Percentiles rank a stretch among this genome's conserved stretches.
Conservation (phyloP, 2,888 invertebrate species). For the Drosophila anomalipes region DNA sequence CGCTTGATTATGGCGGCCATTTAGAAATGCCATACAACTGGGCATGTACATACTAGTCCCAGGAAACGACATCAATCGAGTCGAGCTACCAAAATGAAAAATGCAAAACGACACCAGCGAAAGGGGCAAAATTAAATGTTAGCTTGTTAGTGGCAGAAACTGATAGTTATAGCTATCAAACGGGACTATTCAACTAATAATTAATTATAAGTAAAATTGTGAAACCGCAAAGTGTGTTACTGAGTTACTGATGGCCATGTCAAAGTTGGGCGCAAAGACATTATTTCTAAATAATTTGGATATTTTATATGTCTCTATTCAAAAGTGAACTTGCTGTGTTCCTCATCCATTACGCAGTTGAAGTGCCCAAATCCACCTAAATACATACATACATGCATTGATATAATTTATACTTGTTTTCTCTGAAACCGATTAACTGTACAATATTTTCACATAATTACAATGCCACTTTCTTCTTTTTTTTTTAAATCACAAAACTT, state of each 20-base stretch:
- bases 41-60: slow-evolving; percentile 9
- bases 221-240: not conserved
- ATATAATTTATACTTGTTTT: not conserved
- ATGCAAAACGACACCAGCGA: slow-evolving; percentile 14
- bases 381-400: not conserved
- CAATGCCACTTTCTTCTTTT: slow-evolving; percentile 16
- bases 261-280: not conserved
- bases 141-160: slow-evolving; percentile 8
- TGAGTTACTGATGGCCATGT: not conserved
- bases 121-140: slow-evolving; percentile 8
- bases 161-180: not conserved
- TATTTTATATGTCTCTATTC: not conserved
- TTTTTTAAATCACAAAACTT: not conserved
- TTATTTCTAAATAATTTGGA: not conserved
- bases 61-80: slow-evolving; percentile 28
- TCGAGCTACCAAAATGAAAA: slow-evolving; percentile 17
- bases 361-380: not conserved
- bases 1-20: slow-evolving; percentile 74
- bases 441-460: slow-evolving; percentile 9
- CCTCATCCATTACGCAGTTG: not conserved
- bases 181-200: not conserved
- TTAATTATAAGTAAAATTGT: not conserved
- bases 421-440: not conserved
- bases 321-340: not conserved
- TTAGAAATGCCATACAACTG: slow-evolving; percentile 53